Base-by-base conservation (phyloP, 2,113 vertebrate species). In the Eublepharis macularius region DNA sequence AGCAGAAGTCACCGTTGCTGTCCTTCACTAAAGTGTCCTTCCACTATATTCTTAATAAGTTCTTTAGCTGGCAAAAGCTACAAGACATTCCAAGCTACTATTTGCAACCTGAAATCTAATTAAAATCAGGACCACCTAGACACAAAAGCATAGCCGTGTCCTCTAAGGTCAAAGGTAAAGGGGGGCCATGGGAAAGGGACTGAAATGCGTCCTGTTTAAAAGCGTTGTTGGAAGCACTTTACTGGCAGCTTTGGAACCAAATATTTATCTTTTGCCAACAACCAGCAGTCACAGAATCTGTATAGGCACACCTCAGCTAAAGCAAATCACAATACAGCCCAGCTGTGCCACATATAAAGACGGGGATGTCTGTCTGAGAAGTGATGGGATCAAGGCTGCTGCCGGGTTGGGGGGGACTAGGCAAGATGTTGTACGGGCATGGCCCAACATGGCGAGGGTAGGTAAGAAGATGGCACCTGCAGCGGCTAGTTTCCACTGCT, bases 181-280 rank as follows among this genome's bases (percentile, higher is more conserved):
- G 9, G 29, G 85, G 87, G 89, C 32, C 76, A 84, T 92, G 92
- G 90, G 49, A 80, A 6, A 32, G 7, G 73, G 75, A 87, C 91
- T 86, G 69, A 91, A 88, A 77, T 2, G 75, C 83, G 89, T 92
- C 87, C 89, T 87, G 80, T 34, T 9, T 1, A 39, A 81, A 63
- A 84, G 89, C 51, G 7, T 8, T 29, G 54, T 70, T 74, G 0
- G 13, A 36, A 9, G 26, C 88, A 73, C 54, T 49, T 13, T 36
- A 11, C 39, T 43, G 19, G 65, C 19, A 41, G 32, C 70, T 76
- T 47, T 76, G 41, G 65, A 65, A 21, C 17, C 72, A 75, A 47
- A 14, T 60, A 36, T 60, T 32, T 12, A 74, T 65, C 60, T n/a
- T 8, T 43, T 11, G 32, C n/a, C 11, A 65, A 24, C 2, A 47